phyloP scores from a whole-genome alignment of 1,140 invertebrate species.

The Drusus annulatus region DNA sequence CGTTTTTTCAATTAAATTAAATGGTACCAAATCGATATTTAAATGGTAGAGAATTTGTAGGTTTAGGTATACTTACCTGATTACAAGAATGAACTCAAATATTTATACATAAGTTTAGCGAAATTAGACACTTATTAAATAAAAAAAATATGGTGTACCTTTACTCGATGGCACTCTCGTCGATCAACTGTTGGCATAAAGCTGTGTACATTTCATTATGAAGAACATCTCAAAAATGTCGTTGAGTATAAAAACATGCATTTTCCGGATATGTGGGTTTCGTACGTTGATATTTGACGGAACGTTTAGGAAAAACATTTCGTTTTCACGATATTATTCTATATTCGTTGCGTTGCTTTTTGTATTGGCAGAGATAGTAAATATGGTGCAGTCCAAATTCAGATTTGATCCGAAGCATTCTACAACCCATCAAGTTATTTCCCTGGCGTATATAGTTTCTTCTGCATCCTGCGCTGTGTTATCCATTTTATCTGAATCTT shows the following conservation, averaged over 20 bases:
- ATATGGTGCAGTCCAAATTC: not conserved
- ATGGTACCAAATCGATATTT: no score
- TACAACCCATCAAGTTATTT: conserved; percentile 16
- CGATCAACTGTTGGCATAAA: not conserved
- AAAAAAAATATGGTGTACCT: not conserved
- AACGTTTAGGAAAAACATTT: not conserved
- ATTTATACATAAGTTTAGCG: no score
- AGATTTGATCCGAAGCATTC: not conserved
- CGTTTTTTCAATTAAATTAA: no score
- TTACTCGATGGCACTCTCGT: not conserved
- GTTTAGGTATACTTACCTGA: no score
- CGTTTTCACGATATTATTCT: not conserved
- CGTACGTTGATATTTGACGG: not conserved
- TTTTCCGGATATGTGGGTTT: not conserved
- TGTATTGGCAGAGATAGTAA: not conserved
- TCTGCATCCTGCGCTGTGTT: not conserved
- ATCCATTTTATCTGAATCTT: not conserved
- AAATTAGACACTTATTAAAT: no score
- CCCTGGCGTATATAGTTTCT: not conserved
- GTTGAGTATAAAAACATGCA: not conserved
- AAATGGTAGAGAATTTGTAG: no score
- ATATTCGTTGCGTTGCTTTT: not conserved
- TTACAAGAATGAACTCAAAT: no score
- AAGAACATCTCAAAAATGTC: not conserved
- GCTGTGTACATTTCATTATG: not conserved